Base-by-base conservation (phyloP, 2,888 invertebrate species). In the Hypomecis atomaria region DNA sequence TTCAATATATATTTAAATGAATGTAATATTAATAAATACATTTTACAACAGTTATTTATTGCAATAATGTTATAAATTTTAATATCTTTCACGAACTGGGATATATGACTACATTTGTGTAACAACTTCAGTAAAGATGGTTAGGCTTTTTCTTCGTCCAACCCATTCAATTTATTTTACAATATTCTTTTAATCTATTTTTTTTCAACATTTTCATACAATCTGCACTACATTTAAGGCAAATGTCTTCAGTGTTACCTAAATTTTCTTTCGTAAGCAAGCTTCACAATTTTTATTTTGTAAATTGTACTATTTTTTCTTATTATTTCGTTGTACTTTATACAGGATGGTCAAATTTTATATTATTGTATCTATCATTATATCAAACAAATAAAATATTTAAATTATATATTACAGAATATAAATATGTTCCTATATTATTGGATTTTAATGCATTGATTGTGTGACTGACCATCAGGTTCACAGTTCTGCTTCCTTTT, bases 11-110 rank as follows among this genome's bases (percentile, higher is more conserved):
- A 83, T 83, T 85, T 86, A 82, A 82, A 85, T 85, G 82, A 82
- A 84, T 88, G 85, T 89, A 88, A 86, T 89, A 85, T 79, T 85
- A 92, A 92, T 92, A 93, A 93, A 93, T 92, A 93, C 89, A 92
- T 89, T 89, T 87, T 87, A 89, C 89, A 91, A 90, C 89, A 90
- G 85, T 86, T 88, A 88, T 87, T 86, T 82, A 82, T 84, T 72
- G 67, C 61, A 69, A 66, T 64, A 62, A 70, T 68, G 66, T 61
- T 66, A 57, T 62, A 61, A 66, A 59, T 52, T 67, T 66, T 44
- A 62, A 55, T 62, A 65, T 62, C 60, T 58, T 63, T 59, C 40
- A 63, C 66, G 61, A 67, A 69, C 69, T 77, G 77, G 71, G 75
- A 76, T 78, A 64, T 47, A 38, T 11, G 67, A 73, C 69, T 65